A percentile compares a stretch with the other conserved stretches of the same genome.
Evolutionary conservation across 2,113 vertebrate species (phyloP).

Genomic region (Notothenia coriiceps): DNA sequence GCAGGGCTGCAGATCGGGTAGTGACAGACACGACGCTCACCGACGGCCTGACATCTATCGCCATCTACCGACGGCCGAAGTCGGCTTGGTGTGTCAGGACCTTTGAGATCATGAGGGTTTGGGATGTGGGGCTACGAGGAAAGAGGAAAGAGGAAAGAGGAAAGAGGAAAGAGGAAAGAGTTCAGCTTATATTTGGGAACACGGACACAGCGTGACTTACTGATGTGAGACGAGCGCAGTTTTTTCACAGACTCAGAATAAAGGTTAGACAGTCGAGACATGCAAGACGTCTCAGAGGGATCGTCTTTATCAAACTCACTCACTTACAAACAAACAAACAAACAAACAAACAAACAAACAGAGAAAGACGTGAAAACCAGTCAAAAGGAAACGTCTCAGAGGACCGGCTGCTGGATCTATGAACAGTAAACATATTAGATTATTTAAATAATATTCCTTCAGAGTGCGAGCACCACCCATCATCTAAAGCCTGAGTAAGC

Average conservation of each 20-base stretch:
- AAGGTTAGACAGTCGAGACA: conserved; percentile 84
- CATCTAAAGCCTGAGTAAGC: no score
- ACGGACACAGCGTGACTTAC: conserved; percentile 88
- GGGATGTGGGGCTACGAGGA: neutral
- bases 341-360: conserved; percentile 58
- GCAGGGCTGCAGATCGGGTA: no score
- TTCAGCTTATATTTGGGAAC: neutral
- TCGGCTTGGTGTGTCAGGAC: no score
- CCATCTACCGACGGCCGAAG: no score
- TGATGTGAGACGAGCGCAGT: conserved; percentile 89
- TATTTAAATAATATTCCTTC: neutral
- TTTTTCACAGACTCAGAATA: conserved; percentile 93
- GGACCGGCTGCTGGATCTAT: conserved; percentile 44
- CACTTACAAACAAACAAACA: conserved; percentile 81
- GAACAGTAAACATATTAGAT: no score
- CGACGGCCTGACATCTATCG: no score
- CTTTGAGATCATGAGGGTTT: no score
- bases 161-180: neutral
- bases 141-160: conserved; percentile 5
- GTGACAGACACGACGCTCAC: no score
- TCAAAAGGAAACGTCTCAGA: conserved; percentile 48
- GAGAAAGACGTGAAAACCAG: neutral
- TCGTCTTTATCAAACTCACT: conserved; percentile 88
- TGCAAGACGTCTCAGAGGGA: conserved; percentile 89
- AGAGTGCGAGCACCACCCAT: neutral